phyloP scores from a whole-genome alignment of 37 sponge, comb jelly and placozoan species.

The Crambe crambe region DNA sequence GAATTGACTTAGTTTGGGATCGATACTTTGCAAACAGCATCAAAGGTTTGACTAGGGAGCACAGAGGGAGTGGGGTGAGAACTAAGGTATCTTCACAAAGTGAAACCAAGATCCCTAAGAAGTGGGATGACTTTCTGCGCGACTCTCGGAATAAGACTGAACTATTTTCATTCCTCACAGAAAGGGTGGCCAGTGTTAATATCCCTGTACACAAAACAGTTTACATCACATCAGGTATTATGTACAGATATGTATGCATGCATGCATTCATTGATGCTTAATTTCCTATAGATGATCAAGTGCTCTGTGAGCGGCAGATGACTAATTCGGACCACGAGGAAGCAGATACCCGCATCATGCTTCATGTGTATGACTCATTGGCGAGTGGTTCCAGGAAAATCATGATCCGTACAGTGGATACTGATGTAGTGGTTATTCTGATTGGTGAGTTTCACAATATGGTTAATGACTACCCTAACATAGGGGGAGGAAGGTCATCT shows the following conservation, averaged over 20 bases:
- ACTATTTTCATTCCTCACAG: slow-evolving; percentile 42
- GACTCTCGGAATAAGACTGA: slow-evolving; percentile 43
- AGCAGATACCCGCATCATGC: slow-evolving; percentile 24
- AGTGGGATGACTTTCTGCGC: slow-evolving; percentile 37
- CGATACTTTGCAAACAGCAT: neutral
- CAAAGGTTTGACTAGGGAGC: neutral
- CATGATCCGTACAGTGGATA: slow-evolving; percentile 6
- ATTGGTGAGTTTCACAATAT: slow-evolving; percentile 2
- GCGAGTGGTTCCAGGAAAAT: slow-evolving; percentile 18
- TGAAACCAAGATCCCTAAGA: slow-evolving; percentile 6
- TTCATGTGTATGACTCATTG: slow-evolving; percentile 36
- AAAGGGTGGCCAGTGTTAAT: slow-evolving; percentile 1
- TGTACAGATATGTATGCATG: neutral
- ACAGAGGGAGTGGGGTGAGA: neutral
- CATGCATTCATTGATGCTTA: too few relatives aligned
- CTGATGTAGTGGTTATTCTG: slow-evolving; percentile 16
- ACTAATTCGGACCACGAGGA: slow-evolving; percentile 27
- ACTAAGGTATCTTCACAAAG: slow-evolving; percentile 13
- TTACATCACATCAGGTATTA: slow-evolving; percentile 32
- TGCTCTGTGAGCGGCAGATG: slow-evolving; percentile 17
- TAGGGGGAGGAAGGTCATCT: too few relatives aligned
- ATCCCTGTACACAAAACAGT: slow-evolving; percentile 12
- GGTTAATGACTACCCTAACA: neutral
- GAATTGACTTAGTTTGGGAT: neutral
- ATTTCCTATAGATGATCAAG: neutral